Base-by-base conservation (phyloP, 1,140 invertebrate genomes). In the Drosophila lacteicornis region DNA sequence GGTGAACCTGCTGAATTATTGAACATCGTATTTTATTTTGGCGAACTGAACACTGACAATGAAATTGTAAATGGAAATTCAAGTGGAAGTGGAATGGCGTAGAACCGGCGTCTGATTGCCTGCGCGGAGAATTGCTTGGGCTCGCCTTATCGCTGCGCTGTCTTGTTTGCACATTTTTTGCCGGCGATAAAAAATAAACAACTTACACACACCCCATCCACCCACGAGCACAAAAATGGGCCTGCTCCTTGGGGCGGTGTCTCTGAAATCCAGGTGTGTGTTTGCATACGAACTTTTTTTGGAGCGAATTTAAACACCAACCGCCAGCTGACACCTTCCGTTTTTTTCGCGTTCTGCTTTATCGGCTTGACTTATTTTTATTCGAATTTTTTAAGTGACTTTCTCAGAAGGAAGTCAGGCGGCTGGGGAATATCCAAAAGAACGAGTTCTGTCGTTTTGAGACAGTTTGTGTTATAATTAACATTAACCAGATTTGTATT, bases 1-100 rank as follows among this genome's bases (percentile, higher is more conserved):
- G 67, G 30, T 36, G 61, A 70, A 73, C 67, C 70, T 73, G 67
- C 46, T 73, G 67, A 51, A 73, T 73, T 73, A 73, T 73, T 73
- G 53, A 73, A 59, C 69, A 71, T 40, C 22, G 70, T 38, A 60
- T 73, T 55, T 56, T 56, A 56, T 56, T 56, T 65, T 53, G 30
- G 47, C 60, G 47, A 46, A 38, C 59, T 22, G 19, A 47, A 9
- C 66, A 53, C 62, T 70, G 67, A 40, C 67, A 70, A 70, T 70
- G 67, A 70, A 70, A 70, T 70, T 56, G 49, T 68, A 68, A 53
- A 70, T 68, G 67, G 33, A 68, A 45, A 70, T 70, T 40, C 12
- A 67, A 55, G 65, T 46, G 43, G 30, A 56, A 55, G 36, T 55
- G 30, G 60, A 55, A 70, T 38, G 43, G 30, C 62, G 62, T 33